Conservation (phyloP, 2,888 invertebrate genomes). For the Leucoptera coffeella region DNA sequence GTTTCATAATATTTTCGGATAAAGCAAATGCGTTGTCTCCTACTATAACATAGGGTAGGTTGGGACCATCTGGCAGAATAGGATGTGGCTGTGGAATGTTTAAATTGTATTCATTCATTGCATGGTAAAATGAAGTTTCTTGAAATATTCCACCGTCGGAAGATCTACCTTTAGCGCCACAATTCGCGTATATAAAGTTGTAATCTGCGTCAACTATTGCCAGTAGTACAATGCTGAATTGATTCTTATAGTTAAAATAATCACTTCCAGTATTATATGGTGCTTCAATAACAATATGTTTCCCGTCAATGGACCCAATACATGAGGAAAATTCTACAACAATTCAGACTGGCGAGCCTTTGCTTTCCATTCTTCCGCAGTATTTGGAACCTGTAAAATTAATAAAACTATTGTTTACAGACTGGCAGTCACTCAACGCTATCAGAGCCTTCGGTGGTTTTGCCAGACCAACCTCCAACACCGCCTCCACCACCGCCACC, state of each 20-base stretch:
- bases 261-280: slow-evolving; percentile 8
- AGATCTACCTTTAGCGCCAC: slow-evolving; percentile 9
- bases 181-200: slow-evolving; percentile 10
- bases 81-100: slow-evolving; percentile 9
- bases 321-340: slow-evolving; percentile 5
- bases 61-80: slow-evolving; percentile 7
- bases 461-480: not conserved
- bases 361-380: slow-evolving; percentile 8
- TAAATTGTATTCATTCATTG: slow-evolving; percentile 9
- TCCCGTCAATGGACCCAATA: slow-evolving; percentile 4
- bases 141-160: slow-evolving; percentile 12
- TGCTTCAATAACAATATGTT: slow-evolving; percentile 1
- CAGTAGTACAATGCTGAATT: slow-evolving; percentile 10
- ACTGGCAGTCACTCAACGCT: not conserved
- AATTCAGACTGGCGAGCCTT: slow-evolving; percentile 8
- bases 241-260: slow-evolving; percentile 9
- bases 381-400: slow-evolving; percentile 10
- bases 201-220: slow-evolving; percentile 10
- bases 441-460: not conserved
- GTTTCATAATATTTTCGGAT: slow-evolving; percentile 8
- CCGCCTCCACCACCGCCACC: slow-evolving; percentile 1
- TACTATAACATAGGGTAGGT: slow-evolving; percentile 8
- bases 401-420: slow-evolving; percentile 3
- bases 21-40: slow-evolving; percentile 8
- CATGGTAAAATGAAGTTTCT: slow-evolving; percentile 10